Conservation (phyloP, 64 coral and sea anemone genomes). For the Astreopora myriophthalma region DNA sequence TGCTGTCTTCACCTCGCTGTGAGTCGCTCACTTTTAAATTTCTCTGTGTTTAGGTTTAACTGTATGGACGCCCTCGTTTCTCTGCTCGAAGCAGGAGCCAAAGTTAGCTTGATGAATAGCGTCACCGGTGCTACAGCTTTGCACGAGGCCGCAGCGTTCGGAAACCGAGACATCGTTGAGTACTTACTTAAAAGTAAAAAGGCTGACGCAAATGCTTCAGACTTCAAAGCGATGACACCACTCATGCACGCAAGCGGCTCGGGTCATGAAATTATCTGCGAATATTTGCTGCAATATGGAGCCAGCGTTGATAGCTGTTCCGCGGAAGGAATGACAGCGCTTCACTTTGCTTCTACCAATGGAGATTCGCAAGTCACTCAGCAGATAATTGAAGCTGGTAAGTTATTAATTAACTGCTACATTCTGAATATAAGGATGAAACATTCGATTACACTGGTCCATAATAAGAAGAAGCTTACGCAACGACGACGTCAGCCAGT, state of each 20-base stretch:
- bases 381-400: constrained; percentile 63
- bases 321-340: constrained; percentile 45
- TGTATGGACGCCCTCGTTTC: constrained; percentile 18
- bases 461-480: too few species aligned
- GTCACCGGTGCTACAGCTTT: constrained; percentile 41
- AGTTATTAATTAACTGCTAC: too few species aligned
- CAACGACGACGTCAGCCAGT: too few species aligned
- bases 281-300: constrained; percentile 45
- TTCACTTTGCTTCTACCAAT: constrained; percentile 52
- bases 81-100: constrained; percentile 44
- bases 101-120: not conserved
- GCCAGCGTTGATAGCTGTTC: constrained; percentile 56
- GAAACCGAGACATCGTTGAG: constrained; percentile 45
- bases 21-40: not conserved
- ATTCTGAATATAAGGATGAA: too few species aligned
- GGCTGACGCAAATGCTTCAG: constrained; percentile 26
- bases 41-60: constrained; percentile 39
- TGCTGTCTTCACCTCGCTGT: not conserved
- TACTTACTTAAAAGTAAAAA: not conserved
- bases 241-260: constrained; percentile 44
- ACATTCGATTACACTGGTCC: too few species aligned
- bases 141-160: constrained; percentile 65
- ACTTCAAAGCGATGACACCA: constrained; percentile 40
- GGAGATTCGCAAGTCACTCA: constrained; percentile 35
- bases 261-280: constrained; percentile 7